Base-by-base conservation (phyloP, 2,797 vertebrate species). In the Zalophus californianus region DNA sequence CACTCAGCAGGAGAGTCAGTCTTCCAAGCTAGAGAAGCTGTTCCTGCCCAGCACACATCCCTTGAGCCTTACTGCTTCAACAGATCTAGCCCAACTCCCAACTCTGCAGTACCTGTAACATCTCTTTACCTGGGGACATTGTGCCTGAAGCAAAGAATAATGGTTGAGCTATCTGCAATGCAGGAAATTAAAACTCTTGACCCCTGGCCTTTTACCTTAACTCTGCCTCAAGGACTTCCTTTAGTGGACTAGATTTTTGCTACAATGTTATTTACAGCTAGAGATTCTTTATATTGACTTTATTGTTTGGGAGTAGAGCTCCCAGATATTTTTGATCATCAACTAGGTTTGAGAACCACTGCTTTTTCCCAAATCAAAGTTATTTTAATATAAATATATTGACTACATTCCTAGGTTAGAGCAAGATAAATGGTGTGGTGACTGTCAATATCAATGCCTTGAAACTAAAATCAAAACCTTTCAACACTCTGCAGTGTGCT, bases 381-480 rank as follows among this genome's bases (percentile, higher is more conserved):
- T 96, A 70, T 92, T 96, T 85, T 62, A 50, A 77, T 52, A 64
- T 35, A 84, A 93, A 83, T 66, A 68, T 86, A 50, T 78, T 35
- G 44, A 68, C 72, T 14, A 23, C 12, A 64, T 70, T 86, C 66
- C 50, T 79, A 73, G 2, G 35, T 90, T 62, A 80, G 3, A 44
- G 41, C 70, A 94, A 66, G 72, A 80, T 48, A 32, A 35, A 73
- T 27, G 41, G 15, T 68, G 25, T 90, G 64, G 32, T 87, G 64
- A 84, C 38, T 79, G 72, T 50, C 44, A 85, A 38, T 56, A 52
- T 20, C 11, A 21, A 32, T 56, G n/a, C 5, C 35, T 87, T 84
- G 70, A 79, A 62, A 84, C 58, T 79, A 90, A 90, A 94, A 70
- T 15, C 4, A 9, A 70, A 75, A 68, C 75, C 32, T 88, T 83